Base-by-base conservation (phyloP, 2,797 vertebrate genomes). In the Tokudaia tokunoshimensis region DNA sequence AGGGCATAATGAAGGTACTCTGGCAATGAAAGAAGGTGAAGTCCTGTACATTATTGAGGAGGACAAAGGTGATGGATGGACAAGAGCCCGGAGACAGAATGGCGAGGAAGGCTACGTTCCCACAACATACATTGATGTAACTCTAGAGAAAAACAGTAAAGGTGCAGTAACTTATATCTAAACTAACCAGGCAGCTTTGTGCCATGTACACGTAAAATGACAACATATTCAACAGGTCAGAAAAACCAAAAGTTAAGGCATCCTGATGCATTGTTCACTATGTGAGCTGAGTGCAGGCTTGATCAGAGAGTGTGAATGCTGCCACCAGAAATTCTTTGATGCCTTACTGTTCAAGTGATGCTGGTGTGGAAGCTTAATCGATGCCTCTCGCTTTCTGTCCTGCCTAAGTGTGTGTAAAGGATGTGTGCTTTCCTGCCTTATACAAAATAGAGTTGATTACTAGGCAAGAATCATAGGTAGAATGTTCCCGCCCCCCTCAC, bases 91-190 rank as follows among this genome's bases (percentile, higher is more conserved):
- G 98, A 99, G 99, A 98, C 99, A 99, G 98, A 99, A 99, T 0
- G 99, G 99, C 22, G 99, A 99, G 98, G 99, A 99, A 98, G 99
- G 99, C 98, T 99, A 99, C 96, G 99, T 99, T 93, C 99, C 99
- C 98, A 99, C 99, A 8, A 99, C 99, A 95, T 99, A 99, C 98
- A 99, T 99, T 98, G 99, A 99, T 98, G 99, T 99, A 99, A 99
- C 99, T 94, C 98, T 99, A 99, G 99, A 99, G 99, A 99, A 99
- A 98, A 99, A 99, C 99, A 99, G 99, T 99, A 99, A 99, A 99
- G 99, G 99, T 99, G 99, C 99, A 98, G 99, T 99, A 99, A 99
- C 99, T 98, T 99, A 99, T 99, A 99, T 99, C 99, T 99, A 99
- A 99, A 98, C 97, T 98, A 98, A 97, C 96, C 91, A 86, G 95